These are phyloP conservation scores for Blennius ocellaris DNA, from an alignment of 2,113 vertebrate genomes.

Conservation along the genomic window DNA sequence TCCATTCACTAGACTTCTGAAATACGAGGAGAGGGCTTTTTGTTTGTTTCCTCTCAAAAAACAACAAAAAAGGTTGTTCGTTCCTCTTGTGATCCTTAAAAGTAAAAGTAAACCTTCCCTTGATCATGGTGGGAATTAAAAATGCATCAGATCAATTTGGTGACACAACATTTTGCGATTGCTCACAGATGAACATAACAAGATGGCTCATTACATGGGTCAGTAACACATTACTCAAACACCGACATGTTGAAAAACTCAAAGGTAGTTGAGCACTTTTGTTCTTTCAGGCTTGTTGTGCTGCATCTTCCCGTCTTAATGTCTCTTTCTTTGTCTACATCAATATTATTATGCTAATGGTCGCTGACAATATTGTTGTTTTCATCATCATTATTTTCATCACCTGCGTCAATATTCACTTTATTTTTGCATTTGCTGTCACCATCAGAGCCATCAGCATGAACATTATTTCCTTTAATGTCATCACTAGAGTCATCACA, in stretches of 20 bases:
- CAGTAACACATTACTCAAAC: background rate
- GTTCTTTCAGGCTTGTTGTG: background rate
- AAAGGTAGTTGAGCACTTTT: background rate
- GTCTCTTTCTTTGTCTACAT: background rate
- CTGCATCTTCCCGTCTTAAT: background rate
- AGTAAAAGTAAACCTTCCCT: background rate
- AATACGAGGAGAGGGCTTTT: too few species aligned
- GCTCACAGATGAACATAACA: too few species aligned
- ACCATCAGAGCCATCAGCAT: conserved; percentile 29
- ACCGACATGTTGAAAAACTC: background rate
- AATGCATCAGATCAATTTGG: too few species aligned
- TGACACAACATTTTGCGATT: too few species aligned
- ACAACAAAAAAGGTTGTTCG: background rate
- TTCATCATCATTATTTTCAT: conserved; percentile 45
- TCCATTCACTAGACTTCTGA: too few species aligned
- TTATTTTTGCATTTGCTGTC: conserved; percentile 31
- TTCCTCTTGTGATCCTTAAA: background rate
- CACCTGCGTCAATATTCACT: conserved; percentile 33
- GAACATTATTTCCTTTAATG: conserved; percentile 51
- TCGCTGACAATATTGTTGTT: conserved; percentile 18
- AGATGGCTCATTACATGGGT: background rate
- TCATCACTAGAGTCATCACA: conserved; percentile 47
- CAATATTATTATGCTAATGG: conserved; percentile 30
- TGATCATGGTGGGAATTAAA: background rate
- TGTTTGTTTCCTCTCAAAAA: too few species aligned